Base-by-base conservation (phyloP, 2,888 invertebrate genomes). In the Apodemia zela region DNA sequence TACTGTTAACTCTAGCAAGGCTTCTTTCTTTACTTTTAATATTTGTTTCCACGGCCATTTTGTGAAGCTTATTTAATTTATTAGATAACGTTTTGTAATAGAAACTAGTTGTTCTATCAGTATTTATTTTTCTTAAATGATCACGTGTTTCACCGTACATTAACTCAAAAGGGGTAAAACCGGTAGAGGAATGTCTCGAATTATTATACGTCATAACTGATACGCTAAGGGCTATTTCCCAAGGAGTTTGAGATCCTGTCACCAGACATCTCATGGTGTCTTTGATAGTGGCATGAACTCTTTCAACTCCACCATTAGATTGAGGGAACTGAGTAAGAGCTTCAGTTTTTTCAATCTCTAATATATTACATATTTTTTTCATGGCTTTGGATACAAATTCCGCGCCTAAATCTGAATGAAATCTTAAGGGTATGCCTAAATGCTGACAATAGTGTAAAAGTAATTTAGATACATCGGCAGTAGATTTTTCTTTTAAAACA, bases 351-450 rank as follows among this genome's bases (percentile, higher is more conserved):
- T 62, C 62, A n/a, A 54, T 62, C 6, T 59, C 18, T 21, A 59
- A 18, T 4, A 11, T 17, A 10, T 10, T 17, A 18, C 38, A 59
- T 3, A 60, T 21, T 45, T 60, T 60, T 25, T 60, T 60, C 45
- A 60, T 60, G 15, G 42, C 45, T 60, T 25, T 57, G 7, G 62
- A 57, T n/a, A 62, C 17, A n/a, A 62, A 62, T 62, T 57, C 62
- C 6, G 62, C 57, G 0, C 62, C 62, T 45, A 33, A 29, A 7
- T 62, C 51, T 15, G 62, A 62, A 18, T 62, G 62, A 8, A 62
- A 29, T 11, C 54, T 25, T n/a, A 54, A n/a, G 8, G 61, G 61
- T 11, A 62, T 54, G 11, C 21, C 15, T 11, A 59, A 59, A 5
- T 59, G 59, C 42, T 59, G 59, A 13, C 38, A 42, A 10, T 59